Conservation (phyloP, 2,888 invertebrate species). For the Chesias legatella region DNA sequence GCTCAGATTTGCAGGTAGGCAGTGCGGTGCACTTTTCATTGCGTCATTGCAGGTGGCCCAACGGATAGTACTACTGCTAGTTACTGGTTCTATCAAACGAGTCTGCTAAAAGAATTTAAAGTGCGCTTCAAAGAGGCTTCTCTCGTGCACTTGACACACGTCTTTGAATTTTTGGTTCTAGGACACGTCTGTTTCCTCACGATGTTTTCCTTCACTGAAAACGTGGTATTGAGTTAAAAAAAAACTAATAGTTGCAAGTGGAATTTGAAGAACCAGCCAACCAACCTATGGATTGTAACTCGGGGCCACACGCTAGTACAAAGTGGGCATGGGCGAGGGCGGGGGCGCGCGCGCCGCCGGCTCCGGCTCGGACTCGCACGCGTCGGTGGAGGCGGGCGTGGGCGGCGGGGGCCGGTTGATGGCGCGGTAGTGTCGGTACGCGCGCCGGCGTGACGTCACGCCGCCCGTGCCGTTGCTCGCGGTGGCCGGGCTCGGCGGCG, state of each 20-base stretch:
- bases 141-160: no score
- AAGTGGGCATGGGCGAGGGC: slow-evolving; percentile 87
- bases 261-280: background rate
- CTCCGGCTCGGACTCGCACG: slow-evolving; percentile 91
- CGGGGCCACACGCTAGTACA: slow-evolving; percentile 35
- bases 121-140: no score
- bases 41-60: no score
- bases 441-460: slow-evolving; percentile 83
- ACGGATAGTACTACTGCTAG: no score
- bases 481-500: slow-evolving; percentile 94
- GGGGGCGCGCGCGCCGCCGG: slow-evolving; percentile 91
- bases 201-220: no score
- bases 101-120: no score
- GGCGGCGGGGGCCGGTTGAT: slow-evolving; percentile 96
- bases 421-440: slow-evolving; percentile 88
- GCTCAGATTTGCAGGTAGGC: no score
- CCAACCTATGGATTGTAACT: background rate
- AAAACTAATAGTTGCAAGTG: background rate
- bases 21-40: no score
- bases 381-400: slow-evolving; percentile 96
- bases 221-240: no score
- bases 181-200: no score
- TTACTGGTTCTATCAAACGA: no score
- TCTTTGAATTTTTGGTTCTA: no score
- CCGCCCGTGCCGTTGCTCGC: slow-evolving; percentile 87